These are phyloP conservation scores for Eupithecia subfuscata DNA, from an alignment of 2,888 invertebrate genomes.

Conservation along the genomic window DNA sequence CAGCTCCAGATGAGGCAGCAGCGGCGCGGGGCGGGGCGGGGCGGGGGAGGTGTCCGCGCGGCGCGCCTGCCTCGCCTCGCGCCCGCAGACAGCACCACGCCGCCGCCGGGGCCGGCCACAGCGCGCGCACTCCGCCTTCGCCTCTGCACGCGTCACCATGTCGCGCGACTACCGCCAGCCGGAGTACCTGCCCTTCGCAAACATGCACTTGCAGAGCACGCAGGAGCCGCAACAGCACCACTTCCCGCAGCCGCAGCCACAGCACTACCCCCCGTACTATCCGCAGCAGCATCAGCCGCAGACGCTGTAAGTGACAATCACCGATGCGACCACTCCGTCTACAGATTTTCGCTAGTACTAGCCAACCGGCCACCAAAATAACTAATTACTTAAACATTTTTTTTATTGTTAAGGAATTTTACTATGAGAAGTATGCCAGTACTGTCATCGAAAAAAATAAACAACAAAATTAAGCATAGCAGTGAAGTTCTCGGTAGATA, in stretches of 20 bases:
- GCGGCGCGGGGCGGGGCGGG: not conserved
- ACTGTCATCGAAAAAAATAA: no score
- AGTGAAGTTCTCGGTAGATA: no score
- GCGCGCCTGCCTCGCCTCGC: not conserved
- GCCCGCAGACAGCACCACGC: not conserved
- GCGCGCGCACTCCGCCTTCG: not conserved
- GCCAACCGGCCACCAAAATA: not conserved
- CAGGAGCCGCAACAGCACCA: not conserved
- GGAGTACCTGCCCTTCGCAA: conserved; percentile 15
- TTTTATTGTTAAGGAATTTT: no score
- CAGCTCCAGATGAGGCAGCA: not conserved
- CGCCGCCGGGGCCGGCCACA: not conserved
- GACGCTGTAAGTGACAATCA: conserved; percentile 9
- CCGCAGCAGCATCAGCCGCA: conserved; percentile 6
- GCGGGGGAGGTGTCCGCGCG: not conserved
- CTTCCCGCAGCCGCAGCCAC: not conserved
- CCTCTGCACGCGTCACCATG: conserved; percentile 8
- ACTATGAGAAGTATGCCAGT: no score
- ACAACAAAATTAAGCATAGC: no score
- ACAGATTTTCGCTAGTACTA: not conserved
- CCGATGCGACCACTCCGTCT: not conserved
- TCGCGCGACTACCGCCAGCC: conserved; percentile 20
- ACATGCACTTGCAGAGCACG: conserved; percentile 7
- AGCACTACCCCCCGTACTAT: not conserved
- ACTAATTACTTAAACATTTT: not conserved